Evolutionary conservation across 2,113 vertebrate species (phyloP).

Genomic region (Jaculus jaculus): DNA sequence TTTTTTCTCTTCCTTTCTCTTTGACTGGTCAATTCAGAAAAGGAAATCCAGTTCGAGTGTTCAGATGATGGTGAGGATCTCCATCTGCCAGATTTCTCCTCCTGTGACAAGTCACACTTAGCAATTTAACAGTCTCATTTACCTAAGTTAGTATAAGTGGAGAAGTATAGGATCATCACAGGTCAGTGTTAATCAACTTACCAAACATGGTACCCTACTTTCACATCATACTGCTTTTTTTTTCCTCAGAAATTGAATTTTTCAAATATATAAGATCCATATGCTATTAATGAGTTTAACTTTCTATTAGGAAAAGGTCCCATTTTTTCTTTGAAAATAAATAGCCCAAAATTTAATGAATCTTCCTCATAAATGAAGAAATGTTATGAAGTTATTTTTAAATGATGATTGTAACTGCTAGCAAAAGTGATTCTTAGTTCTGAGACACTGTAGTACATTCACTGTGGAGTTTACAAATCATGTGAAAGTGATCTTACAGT

Average conservation of each 20-base stretch:
- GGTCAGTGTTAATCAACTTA: slow-evolving; percentile 52
- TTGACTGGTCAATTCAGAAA: slow-evolving; percentile 90
- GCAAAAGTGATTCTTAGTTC: neutral
- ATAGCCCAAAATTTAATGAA: neutral
- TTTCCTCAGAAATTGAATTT: slow-evolving; percentile 59
- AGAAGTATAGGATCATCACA: slow-evolving; percentile 58
- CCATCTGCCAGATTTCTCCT: slow-evolving; percentile 84
- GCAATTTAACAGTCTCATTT: slow-evolving; percentile 73
- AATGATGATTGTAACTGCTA: neutral
- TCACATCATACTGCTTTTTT: slow-evolving; percentile 37
- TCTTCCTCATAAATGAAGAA: neutral
- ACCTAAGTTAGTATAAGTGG: slow-evolving; percentile 72
- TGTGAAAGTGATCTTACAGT: neutral
- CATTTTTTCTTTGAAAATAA: slow-evolving; percentile 29
- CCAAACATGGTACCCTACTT: slow-evolving; percentile 61
- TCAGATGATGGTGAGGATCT: slow-evolving; percentile 89
- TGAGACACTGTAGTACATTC: neutral
- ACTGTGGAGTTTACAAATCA: neutral
- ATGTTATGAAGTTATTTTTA: neutral
- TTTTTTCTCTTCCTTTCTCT: slow-evolving; percentile 86
- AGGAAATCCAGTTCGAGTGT: slow-evolving; percentile 90
- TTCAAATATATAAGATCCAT: neutral
- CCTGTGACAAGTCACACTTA: slow-evolving; percentile 80
- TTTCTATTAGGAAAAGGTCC: neutral
- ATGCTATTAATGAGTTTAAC: neutral